phyloP scores from a whole-genome alignment of 2,113 vertebrate genomes.

The Sorex araneus region DNA sequence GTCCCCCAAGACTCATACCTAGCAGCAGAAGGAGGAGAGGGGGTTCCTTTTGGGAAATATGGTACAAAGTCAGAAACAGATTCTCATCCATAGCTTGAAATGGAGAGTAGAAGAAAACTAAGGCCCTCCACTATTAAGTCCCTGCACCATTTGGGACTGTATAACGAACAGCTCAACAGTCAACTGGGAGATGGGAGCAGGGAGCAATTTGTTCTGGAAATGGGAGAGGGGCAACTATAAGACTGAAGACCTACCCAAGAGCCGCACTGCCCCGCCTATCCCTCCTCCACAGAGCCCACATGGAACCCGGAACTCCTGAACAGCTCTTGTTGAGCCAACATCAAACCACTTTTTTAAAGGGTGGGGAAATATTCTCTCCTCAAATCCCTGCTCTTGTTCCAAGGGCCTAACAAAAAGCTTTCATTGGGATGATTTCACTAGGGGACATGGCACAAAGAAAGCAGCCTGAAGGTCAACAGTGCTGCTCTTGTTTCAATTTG shows the following conservation, averaged over 20 bases:
- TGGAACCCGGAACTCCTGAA: not conserved
- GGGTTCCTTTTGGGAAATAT: not conserved
- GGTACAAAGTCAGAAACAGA: conserved; percentile 22
- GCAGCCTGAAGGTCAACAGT: conserved; percentile 9
- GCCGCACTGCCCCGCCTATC: not conserved
- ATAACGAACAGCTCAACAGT: not conserved
- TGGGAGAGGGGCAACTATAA: not conserved
- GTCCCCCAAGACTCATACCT: not conserved
- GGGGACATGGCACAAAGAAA: not conserved
- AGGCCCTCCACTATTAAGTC: not conserved
- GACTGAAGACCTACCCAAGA: not conserved
- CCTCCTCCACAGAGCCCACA: not conserved
- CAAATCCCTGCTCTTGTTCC: not conserved
- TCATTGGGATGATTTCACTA: conserved; percentile 37
- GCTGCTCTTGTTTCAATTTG: not conserved
- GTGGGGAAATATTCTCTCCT: not conserved
- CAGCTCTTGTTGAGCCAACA: not conserved
- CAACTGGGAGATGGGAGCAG: not conserved
- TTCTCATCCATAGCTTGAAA: not conserved
- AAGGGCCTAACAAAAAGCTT: conserved; percentile 34
- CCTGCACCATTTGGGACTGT: not conserved
- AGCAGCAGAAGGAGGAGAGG: not conserved
- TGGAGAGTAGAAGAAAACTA: not conserved
- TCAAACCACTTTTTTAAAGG: conserved; percentile 6
- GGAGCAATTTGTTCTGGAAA: not conserved